Base-by-base conservation (phyloP, 2,888 invertebrate genomes). In the Steromphala cineraria region DNA sequence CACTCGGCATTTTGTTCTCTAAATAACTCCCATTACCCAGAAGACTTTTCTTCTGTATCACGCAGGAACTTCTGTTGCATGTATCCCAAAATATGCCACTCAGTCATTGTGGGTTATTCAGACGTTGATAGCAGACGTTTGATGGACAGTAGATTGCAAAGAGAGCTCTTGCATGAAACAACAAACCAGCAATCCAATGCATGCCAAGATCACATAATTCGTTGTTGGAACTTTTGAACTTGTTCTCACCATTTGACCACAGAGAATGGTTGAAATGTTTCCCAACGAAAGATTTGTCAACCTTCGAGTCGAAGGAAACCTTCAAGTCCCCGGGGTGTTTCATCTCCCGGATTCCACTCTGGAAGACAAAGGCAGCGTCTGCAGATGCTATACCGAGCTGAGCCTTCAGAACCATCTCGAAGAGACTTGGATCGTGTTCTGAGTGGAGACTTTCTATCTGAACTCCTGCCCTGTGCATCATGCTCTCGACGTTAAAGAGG, bases 141-240 rank as follows among this genome's bases (percentile, higher is more conserved):
- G 78, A 80, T 13, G 82, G 82, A 36, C 82, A 56, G 21, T 36
- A 80, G 8, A 82, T 19, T 0, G 80, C 78, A 28, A 80, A 78
- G 40, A 82, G 36, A 8, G 78, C 78, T 19, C 53, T 52, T 13
- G 78, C 82, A 31, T 82, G 82, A 13, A 53, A 31, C 24, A 82
- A 40, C 75, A 82, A 36, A 24, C 82, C 82, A 40, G 80, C 80
- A 15, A 80, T 28, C 82, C 82, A 82, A 17, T 28, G 24, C 10
- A 15, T 36, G 19, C 77, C 81, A 24, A 62, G n/a, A 10, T 46
- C 46, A 46, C 46, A 46, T 4, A 46, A 46, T 46, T 46, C 46
- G 1, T 46, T 46, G 15, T 62, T 62, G 28, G 62, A 21, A 8
- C 15, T 28, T 0, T 28, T 62, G 8, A 62, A 62, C 19, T 13